phyloP scores from a whole-genome alignment of 2,797 vertebrate genomes.

The Pristis pectinata region DNA sequence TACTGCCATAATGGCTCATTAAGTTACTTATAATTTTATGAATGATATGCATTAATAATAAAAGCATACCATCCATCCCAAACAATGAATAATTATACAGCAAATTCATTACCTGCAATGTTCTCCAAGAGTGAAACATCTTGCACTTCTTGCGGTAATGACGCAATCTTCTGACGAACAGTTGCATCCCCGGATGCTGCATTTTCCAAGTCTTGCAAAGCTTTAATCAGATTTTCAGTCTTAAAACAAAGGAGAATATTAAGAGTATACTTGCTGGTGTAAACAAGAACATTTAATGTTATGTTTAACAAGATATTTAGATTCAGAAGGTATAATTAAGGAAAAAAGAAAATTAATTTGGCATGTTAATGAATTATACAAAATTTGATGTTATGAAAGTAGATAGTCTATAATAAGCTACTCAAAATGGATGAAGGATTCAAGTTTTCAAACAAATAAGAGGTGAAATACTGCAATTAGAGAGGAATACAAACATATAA shows the following conservation, averaged over 20 bases:
- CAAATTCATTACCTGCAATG: constrained; percentile 73
- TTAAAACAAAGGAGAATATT: constrained; percentile 45
- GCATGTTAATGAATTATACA: neutral
- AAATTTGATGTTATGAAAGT: neutral
- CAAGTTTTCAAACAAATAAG: neutral
- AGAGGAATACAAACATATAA: neutral
- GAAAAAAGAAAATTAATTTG: neutral
- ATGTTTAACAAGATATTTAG: neutral
- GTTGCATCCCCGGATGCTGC: constrained; percentile 92
- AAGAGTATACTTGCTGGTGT: neutral
- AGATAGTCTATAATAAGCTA: neutral
- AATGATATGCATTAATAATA: neutral
- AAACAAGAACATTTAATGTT: neutral
- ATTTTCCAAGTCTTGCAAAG: constrained; percentile 91
- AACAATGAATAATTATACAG: neutral
- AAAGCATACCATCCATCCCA: neutral
- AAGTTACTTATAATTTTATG: neutral
- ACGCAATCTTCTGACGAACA: constrained; percentile 93
- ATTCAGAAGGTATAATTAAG: neutral
- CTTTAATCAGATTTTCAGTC: constrained; percentile 96
- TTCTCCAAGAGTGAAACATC: constrained; percentile 93
- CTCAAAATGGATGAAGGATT: neutral
- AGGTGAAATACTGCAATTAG: neutral
- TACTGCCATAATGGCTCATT: neutral
- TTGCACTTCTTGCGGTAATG: constrained; percentile 93